Conservation (phyloP, 2,113 vertebrate species). For the Oriolus oriolus region DNA sequence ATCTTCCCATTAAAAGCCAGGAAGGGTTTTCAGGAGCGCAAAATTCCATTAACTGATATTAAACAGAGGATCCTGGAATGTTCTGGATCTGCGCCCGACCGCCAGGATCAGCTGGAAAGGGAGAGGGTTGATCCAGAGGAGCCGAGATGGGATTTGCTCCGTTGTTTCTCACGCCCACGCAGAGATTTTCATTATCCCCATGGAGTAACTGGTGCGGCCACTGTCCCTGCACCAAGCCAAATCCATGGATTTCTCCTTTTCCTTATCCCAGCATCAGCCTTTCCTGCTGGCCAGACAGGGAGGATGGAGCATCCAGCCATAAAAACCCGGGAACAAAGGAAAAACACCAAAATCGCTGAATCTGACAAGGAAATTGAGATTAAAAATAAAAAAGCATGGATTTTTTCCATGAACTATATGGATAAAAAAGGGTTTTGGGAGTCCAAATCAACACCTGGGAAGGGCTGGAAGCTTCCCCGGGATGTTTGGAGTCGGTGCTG, state of each 20-base stretch:
- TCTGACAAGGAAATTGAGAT: not conserved
- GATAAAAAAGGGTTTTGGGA: not conserved
- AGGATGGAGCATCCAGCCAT: not conserved
- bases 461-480: not conserved
- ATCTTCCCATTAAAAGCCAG: not conserved
- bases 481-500: not conserved
- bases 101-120: not conserved
- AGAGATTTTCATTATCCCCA: conserved; percentile 4
- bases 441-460: not conserved
- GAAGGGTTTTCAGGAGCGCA: not conserved
- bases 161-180: not conserved
- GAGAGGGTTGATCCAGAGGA: not conserved
- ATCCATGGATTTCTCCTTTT: not conserved
- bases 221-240: not conserved
- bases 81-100: not conserved
- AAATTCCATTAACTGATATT: not conserved
- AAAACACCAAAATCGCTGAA: fast-evolving
- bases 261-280: not conserved
- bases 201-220: not conserved
- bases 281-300: not conserved
- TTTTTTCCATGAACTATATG: not conserved
- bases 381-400: not conserved
- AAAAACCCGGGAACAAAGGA: not conserved
- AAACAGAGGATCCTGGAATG: not conserved
- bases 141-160: not conserved